A percentile compares a stretch with the other conserved stretches of the same genome.
These are phyloP conservation scores for Diabrotica balteata DNA, from an alignment of 2,888 invertebrate species.

Conservation along the genomic window DNA sequence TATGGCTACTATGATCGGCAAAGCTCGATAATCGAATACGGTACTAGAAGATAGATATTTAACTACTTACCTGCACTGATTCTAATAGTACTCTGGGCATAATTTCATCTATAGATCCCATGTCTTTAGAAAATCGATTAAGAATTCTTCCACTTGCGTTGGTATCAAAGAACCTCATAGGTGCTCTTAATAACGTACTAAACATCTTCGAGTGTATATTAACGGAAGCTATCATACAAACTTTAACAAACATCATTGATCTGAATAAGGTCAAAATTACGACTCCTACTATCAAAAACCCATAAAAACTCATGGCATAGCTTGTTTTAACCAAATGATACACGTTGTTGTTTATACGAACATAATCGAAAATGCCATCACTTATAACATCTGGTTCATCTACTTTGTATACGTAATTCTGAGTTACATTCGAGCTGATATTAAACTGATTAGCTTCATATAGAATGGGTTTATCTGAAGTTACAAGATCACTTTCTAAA, in stretches of 20 bases:
- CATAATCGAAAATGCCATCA: constrained; percentile 7
- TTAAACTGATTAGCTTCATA: no score
- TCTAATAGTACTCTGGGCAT: constrained; percentile 72
- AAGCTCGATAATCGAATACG: no score
- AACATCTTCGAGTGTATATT: constrained; percentile 82
- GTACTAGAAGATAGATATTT: no score
- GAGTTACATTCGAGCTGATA: no score
- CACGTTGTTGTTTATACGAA: constrained; percentile 2
- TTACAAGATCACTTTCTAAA: no score
- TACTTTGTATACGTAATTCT: no score
- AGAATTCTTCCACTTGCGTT: constrained; percentile 83
- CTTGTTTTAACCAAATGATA: constrained; percentile 37
- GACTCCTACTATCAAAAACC: constrained; percentile 64
- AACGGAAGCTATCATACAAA: constrained; percentile 77
- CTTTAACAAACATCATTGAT: constrained; percentile 74
- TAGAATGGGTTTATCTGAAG: no score
- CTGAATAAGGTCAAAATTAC: constrained; percentile 68
- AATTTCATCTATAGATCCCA: constrained; percentile 79
- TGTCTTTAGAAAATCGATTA: constrained; percentile 83
- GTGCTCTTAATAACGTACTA: constrained; percentile 66
- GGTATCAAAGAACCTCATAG: constrained; percentile 79
- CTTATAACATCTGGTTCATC: no score
- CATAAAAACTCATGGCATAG: constrained; percentile 61
- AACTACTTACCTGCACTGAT: constrained; percentile 63
- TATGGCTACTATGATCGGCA: no score